phyloP scores from a whole-genome alignment of 2,113 vertebrate genomes.

The Heptranchias perlo region DNA sequence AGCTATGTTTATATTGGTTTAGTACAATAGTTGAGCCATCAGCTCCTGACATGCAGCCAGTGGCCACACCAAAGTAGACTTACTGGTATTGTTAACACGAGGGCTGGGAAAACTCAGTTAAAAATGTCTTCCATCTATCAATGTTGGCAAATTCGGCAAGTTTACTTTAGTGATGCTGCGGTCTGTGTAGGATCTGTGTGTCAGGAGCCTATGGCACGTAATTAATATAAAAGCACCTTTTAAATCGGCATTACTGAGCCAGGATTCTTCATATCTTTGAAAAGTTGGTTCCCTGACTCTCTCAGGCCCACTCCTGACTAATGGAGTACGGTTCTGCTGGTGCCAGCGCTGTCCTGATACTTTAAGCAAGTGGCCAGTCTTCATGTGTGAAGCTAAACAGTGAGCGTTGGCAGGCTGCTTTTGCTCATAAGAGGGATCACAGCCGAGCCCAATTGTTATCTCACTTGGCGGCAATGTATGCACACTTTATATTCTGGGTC shows the following conservation, averaged over 20 bases:
- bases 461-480: neutral
- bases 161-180: neutral
- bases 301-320: neutral
- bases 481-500: neutral
- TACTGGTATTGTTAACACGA: neutral
- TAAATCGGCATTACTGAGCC: neutral
- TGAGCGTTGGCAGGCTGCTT: neutral
- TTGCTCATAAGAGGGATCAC: neutral
- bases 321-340: neutral
- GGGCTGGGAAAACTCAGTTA: neutral
- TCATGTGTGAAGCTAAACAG: neutral
- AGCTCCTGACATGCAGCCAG: neutral
- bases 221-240: neutral
- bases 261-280: neutral
- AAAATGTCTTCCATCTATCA: neutral
- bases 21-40: neutral
- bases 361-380: neutral
- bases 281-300: neutral
- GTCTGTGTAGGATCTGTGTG: neutral
- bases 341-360: neutral
- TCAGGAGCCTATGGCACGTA: neutral
- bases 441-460: neutral
- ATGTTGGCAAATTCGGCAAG: neutral
- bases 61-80: neutral
- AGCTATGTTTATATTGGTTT: neutral